Conservation (phyloP, 2,888 invertebrate species). For the Creontiades dilutus region DNA sequence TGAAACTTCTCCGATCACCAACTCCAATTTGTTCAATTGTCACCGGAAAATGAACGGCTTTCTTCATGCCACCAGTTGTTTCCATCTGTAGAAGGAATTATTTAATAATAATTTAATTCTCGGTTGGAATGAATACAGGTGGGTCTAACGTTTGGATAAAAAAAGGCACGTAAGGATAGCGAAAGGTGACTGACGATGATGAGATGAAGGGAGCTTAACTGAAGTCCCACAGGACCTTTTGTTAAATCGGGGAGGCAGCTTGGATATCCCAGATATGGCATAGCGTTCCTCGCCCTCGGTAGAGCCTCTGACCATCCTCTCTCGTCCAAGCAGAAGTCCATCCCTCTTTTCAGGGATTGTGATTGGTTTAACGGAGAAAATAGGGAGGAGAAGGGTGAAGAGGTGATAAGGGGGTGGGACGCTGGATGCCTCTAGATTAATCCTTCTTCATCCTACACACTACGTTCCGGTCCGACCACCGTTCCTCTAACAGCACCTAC, state of each 20-base stretch:
- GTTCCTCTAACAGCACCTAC: neutral
- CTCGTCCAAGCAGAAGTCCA: neutral
- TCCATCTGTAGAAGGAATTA: no score
- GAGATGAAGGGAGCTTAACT: slow-evolving; percentile 2
- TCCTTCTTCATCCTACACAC: slow-evolving; percentile 37
- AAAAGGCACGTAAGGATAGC: no score
- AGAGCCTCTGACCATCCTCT: no score
- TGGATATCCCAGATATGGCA: slow-evolving; percentile 16
- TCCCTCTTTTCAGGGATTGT: neutral
- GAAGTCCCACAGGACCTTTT: slow-evolving; percentile 34
- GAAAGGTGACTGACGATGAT: slow-evolving; percentile 29
- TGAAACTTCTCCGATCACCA: no score
- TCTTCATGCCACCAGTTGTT: no score
- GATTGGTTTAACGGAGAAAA: slow-evolving; percentile 38
- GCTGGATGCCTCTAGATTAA: slow-evolving; percentile 30
- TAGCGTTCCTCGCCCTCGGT: neutral
- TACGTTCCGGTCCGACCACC: neutral
- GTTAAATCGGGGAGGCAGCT: slow-evolving; percentile 4
- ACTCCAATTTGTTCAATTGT: no score
- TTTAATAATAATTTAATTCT: no score
- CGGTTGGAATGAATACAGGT: no score
- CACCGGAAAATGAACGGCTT: no score
- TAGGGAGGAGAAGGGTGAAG: neutral
- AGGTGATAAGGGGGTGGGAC: slow-evolving; percentile 18
- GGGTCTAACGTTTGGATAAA: no score